These are phyloP conservation scores for Spizaetus ornatus DNA, from an alignment of 2,113 vertebrate species.

Conservation along the genomic window DNA sequence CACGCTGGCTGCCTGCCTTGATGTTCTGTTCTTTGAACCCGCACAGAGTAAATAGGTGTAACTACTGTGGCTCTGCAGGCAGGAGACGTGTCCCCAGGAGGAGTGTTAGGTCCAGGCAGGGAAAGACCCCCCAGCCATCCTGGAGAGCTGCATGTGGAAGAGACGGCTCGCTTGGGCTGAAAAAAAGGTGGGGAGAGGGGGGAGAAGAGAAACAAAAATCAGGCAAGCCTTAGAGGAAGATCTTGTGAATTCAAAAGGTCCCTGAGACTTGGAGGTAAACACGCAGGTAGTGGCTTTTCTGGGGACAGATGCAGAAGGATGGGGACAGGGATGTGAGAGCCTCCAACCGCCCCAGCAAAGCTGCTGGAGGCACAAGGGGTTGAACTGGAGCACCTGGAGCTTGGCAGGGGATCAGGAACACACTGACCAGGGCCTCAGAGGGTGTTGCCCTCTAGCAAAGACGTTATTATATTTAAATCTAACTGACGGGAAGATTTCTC, in stretches of 20 bases:
- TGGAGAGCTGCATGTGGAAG: background rate
- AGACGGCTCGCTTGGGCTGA: background rate
- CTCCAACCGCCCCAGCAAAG: background rate
- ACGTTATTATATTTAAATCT: background rate
- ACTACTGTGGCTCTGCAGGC: background rate
- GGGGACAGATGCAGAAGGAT: background rate
- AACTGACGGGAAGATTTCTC: background rate
- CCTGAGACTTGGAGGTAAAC: background rate
- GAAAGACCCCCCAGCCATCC: background rate
- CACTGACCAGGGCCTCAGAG: background rate
- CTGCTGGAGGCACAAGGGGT: background rate
- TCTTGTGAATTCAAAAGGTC: background rate
- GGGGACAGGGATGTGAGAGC: background rate
- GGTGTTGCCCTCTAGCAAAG: background rate
- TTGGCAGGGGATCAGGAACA: background rate
- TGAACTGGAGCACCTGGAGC: background rate
- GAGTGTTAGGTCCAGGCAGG: background rate
- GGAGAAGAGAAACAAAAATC: background rate
- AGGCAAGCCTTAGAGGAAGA: background rate
- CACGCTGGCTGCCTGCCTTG: background rate
- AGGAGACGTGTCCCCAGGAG: background rate
- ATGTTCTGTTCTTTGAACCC: background rate
- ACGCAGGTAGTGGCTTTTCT: background rate
- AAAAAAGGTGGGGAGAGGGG: accelerated
- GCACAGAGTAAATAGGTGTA: background rate